Percentiles rank a stretch among this genome's conserved stretches.
Conservation (phyloP, 1,140 invertebrate genomes). For the Brachionus manjavacas region DNA sequence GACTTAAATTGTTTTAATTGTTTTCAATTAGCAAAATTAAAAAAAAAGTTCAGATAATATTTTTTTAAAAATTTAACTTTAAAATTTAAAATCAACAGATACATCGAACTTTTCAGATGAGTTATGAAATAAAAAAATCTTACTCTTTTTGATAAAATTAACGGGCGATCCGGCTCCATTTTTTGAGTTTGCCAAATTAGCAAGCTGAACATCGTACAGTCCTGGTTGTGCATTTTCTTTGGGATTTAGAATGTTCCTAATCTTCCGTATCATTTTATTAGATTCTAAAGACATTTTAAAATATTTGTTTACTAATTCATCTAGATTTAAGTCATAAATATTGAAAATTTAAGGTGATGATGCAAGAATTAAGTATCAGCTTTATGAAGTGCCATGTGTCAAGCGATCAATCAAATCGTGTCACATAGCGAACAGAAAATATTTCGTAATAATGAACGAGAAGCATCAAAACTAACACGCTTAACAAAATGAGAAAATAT, state of each 20-base stretch:
- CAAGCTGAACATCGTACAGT: neutral
- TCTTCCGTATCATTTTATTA: slow-evolving; percentile 12
- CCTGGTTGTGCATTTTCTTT: slow-evolving; percentile 12
- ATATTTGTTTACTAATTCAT: neutral
- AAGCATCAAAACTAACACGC: slow-evolving; percentile 29
- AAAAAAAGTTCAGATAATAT: too few species aligned
- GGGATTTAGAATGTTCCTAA: neutral
- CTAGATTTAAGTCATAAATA: neutral
- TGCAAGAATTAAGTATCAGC: neutral
- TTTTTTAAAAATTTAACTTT: too few species aligned
- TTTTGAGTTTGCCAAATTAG: neutral
- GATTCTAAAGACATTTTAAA: slow-evolving; percentile 12
- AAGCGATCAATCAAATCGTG: slow-evolving; percentile 24
- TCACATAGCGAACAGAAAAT: neutral
- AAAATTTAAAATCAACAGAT: too few species aligned
- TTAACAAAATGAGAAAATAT: neutral
- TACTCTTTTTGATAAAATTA: slow-evolving; percentile 10
- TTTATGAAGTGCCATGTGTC: slow-evolving; percentile 3
- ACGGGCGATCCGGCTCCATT: neutral
- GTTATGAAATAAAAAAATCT: neutral
- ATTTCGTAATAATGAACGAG: neutral
- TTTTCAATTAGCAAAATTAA: too few species aligned
- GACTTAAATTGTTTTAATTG: too few species aligned
- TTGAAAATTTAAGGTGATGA: slow-evolving; percentile 10
- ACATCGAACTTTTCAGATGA: too few species aligned